Conservation (phyloP, 2,113 vertebrate genomes). For the Fulmarus glacialis region DNA sequence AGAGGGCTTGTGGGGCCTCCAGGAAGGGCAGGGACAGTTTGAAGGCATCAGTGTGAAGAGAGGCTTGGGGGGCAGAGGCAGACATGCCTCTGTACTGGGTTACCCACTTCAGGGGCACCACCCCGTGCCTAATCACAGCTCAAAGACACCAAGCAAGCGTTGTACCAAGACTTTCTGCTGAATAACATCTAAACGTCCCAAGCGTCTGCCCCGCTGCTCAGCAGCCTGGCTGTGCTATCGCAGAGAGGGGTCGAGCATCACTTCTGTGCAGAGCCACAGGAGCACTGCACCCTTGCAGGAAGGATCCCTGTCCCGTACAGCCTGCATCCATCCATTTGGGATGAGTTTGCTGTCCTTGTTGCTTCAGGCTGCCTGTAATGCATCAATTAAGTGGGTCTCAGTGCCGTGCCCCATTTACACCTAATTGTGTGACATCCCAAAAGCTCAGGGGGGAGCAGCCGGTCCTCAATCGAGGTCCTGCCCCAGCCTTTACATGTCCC, state of each 20-base stretch:
- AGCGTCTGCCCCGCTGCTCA: neutral
- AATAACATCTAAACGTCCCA: accelerated
- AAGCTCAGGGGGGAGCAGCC: neutral
- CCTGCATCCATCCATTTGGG: accelerated
- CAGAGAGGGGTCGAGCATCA: neutral
- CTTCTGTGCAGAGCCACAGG: neutral
- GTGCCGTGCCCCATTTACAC: neutral
- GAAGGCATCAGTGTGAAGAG: neutral
- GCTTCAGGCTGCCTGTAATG: neutral
- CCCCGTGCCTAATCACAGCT: neutral
- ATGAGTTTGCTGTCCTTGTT: neutral
- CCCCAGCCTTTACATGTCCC: neutral
- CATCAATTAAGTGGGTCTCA: neutral
- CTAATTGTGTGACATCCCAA: neutral
- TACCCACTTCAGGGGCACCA: neutral
- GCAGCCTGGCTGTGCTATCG: neutral
- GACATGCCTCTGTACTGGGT: accelerated
- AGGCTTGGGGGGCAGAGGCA: neutral
- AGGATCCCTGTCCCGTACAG: neutral
- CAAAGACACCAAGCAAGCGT: neutral
- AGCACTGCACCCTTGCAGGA: neutral
- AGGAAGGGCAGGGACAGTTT: neutral
- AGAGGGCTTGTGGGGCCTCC: neutral
- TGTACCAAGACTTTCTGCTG: neutral
- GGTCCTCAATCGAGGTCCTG: accelerated